phyloP scores from a whole-genome alignment of 2,888 invertebrate genomes.

The Lymantria dispar region DNA sequence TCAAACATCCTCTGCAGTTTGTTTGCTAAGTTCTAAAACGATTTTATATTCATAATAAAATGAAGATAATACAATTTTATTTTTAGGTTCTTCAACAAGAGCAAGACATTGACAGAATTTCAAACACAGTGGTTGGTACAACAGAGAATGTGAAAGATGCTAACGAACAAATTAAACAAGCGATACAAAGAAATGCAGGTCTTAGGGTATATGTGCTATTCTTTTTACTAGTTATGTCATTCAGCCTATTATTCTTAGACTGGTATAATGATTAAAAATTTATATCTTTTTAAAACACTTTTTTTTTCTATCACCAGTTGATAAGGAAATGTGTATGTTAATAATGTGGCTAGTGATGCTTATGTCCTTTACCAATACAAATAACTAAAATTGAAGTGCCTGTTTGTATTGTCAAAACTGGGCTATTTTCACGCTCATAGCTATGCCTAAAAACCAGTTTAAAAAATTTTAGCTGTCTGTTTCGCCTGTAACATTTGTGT shows the following conservation, averaged over 20 bases:
- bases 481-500: no score
- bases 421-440: no score
- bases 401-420: no score
- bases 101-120: slow-evolving; percentile 94
- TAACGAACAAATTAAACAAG: slow-evolving; percentile 98
- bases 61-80: neutral
- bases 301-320: no score
- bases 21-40: neutral
- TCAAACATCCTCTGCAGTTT: no score
- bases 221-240: slow-evolving; percentile 97
- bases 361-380: no score
- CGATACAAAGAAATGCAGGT: slow-evolving; percentile 98
- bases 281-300: no score
- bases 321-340: no score
- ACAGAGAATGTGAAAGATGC: slow-evolving; percentile 98
- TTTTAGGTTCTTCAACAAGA: slow-evolving; percentile 93
- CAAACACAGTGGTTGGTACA: slow-evolving; percentile 93
- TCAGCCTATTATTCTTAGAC: slow-evolving; percentile 97
- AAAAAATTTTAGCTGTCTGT: no score
- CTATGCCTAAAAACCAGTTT: no score
- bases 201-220: slow-evolving; percentile 97
- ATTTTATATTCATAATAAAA: neutral
- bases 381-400: no score
- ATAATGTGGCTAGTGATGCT: no score
- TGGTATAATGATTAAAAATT: slow-evolving; percentile 94